These are phyloP conservation scores for Chloromyia formosa DNA, from an alignment of 2,888 invertebrate species.

Conservation along the genomic window DNA sequence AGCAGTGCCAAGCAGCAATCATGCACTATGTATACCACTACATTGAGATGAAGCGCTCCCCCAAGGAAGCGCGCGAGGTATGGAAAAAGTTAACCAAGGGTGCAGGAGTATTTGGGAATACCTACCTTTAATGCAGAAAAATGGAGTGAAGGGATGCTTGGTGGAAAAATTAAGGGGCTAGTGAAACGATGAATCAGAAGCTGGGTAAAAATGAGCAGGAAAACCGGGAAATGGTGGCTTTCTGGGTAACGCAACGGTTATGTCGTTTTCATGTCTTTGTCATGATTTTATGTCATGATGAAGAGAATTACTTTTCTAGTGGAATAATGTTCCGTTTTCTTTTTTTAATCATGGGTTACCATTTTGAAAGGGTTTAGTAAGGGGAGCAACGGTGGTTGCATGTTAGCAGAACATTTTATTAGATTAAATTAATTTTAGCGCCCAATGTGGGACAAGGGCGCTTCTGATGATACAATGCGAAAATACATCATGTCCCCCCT, in stretches of 20 bases:
- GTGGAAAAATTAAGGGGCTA: conserved; percentile 8
- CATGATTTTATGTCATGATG: conserved; percentile 18
- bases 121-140: background rate
- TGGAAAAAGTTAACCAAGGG: background rate
- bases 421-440: no score
- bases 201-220: background rate
- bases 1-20: no score
- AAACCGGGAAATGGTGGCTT: background rate
- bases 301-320: background rate
- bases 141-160: background rate
- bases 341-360: no score
- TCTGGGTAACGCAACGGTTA: conserved; percentile 23
- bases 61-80: no score
- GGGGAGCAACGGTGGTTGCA: no score
- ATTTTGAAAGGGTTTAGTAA: no score
- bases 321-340: background rate
- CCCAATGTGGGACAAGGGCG: no score
- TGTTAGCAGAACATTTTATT: no score
- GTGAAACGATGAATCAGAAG: conserved; percentile 25
- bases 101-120: background rate
- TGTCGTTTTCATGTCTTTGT: conserved; percentile 42
- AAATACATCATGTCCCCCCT: no score
- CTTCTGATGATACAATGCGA: no score
- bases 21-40: no score
- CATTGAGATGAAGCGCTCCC: no score